These are phyloP conservation scores for Sabatieria punctata DNA, from an alignment of 2,888 invertebrate genomes.

Conservation along the genomic window DNA sequence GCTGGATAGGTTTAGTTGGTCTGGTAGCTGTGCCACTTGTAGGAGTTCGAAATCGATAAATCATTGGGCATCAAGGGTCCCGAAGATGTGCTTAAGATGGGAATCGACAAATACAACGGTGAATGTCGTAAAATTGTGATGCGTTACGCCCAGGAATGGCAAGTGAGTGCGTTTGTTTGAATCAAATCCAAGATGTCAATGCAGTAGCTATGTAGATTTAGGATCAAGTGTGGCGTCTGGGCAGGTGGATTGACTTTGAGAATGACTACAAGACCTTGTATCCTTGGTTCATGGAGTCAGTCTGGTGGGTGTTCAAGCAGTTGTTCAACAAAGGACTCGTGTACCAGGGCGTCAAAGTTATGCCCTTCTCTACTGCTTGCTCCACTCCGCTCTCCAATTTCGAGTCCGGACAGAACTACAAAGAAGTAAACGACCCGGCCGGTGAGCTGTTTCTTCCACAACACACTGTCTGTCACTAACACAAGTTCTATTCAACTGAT, in stretches of 20 bases:
- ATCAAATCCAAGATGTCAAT: no score
- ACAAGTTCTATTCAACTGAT: no score
- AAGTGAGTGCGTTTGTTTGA: no score
- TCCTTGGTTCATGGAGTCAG: slow-evolving; percentile 94
- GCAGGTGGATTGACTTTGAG: slow-evolving; percentile 95
- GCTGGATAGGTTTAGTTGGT: no score
- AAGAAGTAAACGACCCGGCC: slow-evolving; percentile 88
- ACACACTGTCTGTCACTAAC: no score
- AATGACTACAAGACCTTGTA: slow-evolving; percentile 98
- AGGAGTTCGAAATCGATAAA: slow-evolving; percentile 50
- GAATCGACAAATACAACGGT: slow-evolving; percentile 80
- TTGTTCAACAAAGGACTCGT: slow-evolving; percentile 82
- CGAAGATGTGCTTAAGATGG: slow-evolving; percentile 87
- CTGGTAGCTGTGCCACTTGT: slow-evolving; percentile 14
- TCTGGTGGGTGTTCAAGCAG: slow-evolving; percentile 98
- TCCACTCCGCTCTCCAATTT: slow-evolving; percentile 94
- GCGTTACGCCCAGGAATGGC: slow-evolving; percentile 85
- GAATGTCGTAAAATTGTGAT: slow-evolving; percentile 93
- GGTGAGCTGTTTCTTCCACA: no score
- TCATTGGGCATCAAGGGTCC: slow-evolving; percentile 76
- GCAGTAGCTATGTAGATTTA: no score
- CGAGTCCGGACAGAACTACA: slow-evolving; percentile 96
- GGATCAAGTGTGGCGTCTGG: slow-evolving; percentile 62
- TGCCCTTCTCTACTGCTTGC: slow-evolving; percentile 96
- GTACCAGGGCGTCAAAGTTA: slow-evolving; percentile 91